Evolutionary conservation across 2,888 invertebrate genomes (phyloP).

Genomic region (Pristionchus maxplancki): DNA sequence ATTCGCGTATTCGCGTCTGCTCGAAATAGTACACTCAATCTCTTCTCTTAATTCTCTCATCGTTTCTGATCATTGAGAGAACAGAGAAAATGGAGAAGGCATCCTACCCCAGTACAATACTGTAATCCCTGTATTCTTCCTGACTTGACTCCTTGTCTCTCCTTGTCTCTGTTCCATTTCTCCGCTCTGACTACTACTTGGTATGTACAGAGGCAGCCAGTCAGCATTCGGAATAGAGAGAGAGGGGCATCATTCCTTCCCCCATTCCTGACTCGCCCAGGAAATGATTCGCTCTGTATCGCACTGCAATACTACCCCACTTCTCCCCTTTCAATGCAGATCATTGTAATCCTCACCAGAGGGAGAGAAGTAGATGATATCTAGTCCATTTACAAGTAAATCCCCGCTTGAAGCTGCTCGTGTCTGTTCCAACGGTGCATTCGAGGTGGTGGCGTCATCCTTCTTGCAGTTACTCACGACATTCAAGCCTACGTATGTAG

Average conservation of each 20-base stretch:
- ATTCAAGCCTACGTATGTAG: no score
- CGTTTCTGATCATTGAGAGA: no score
- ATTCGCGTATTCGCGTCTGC: no score
- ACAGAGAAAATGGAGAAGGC: no score
- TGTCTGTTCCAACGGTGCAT: not conserved
- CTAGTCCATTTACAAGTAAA: not conserved
- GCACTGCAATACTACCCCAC: no score
- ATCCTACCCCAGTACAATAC: no score
- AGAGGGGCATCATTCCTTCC: not conserved
- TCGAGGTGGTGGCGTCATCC: not conserved
- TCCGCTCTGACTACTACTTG: no score
- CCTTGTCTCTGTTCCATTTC: not conserved
- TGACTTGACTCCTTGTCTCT: not conserved
- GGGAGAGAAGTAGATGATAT: not conserved
- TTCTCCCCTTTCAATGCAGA: no score
- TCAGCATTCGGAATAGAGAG: not conserved
- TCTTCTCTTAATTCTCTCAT: no score
- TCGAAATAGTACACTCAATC: no score
- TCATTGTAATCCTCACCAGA: not conserved
- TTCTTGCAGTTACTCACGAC: no score
- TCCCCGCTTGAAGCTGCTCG: not conserved
- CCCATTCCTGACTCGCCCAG: not conserved
- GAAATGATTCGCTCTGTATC: not conserved
- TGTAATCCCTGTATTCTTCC: not conserved
- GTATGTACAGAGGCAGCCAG: no score